Evolutionary conservation across 1,140 invertebrate genomes (phyloP).

Genomic region (Lanistes nyassanus): DNA sequence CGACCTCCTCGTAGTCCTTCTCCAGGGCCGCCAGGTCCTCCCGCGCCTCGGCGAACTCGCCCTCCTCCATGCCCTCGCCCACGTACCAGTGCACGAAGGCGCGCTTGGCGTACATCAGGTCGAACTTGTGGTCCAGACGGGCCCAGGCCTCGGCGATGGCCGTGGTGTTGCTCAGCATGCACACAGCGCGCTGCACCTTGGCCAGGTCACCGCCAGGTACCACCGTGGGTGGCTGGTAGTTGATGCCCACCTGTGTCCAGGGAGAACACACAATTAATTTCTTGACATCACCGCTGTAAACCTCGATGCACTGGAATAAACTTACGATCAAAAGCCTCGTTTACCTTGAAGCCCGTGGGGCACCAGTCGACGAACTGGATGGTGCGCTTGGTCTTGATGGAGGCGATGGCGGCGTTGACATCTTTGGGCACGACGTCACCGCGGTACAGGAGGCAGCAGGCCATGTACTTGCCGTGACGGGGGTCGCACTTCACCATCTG

Average conservation of each 20-base stretch:
- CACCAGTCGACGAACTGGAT: conserved; percentile 76
- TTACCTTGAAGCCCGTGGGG: conserved; percentile 72
- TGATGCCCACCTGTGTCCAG: conserved; percentile 38
- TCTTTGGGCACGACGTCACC: conserved; percentile 76
- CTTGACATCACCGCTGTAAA: neutral
- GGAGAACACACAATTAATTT: neutral
- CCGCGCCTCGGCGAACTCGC: conserved; percentile 79
- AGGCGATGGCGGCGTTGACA: conserved; percentile 82
- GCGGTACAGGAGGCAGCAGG: conserved; percentile 64
- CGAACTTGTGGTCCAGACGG: conserved; percentile 79
- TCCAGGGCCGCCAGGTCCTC: conserved; percentile 72
- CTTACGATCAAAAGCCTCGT: too few relatives aligned
- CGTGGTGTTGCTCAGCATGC: conserved; percentile 74
- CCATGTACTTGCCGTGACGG: conserved; percentile 72
- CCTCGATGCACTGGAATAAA: too few relatives aligned
- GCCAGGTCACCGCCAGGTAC: conserved; percentile 70
- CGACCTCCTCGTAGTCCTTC: conserved; percentile 86
- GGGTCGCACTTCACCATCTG: conserved; percentile 52
- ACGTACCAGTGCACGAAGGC: conserved; percentile 66
- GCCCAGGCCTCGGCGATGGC: conserved; percentile 75
- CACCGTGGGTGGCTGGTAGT: conserved; percentile 71
- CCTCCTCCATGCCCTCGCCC: conserved; percentile 82
- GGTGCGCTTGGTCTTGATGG: conserved; percentile 82
- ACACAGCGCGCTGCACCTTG: conserved; percentile 73
- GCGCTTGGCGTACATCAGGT: conserved; percentile 82